These are phyloP conservation scores for Colistium nudipinnis DNA, from an alignment of 2,113 vertebrate species.

Conservation along the genomic window DNA sequence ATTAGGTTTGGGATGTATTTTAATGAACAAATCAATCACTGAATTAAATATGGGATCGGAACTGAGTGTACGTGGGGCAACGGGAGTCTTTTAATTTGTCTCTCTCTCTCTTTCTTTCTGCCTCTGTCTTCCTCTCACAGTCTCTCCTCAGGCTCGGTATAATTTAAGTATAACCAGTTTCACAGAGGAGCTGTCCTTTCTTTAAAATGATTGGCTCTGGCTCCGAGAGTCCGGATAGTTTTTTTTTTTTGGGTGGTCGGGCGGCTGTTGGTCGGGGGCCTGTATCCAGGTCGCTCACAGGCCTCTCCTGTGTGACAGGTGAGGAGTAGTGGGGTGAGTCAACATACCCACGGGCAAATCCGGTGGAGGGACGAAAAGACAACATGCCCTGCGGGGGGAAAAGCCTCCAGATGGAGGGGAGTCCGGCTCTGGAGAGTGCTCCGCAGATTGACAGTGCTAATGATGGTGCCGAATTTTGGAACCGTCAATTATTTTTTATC, in stretches of 20 bases:
- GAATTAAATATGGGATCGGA: conserved; percentile 71
- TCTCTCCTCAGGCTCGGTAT: conserved; percentile 40
- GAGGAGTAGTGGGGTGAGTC: neutral
- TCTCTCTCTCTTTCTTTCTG: neutral
- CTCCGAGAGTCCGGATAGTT: conserved; percentile 30
- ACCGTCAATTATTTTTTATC: conserved; percentile 24
- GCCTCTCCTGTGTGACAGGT: too few relatives aligned
- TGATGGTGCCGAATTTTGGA: conserved; percentile 2
- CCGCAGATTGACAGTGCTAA: conserved; percentile 33
- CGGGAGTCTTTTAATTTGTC: conserved; percentile 62
- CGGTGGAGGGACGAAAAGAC: conserved; percentile 9
- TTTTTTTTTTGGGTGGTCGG: neutral
- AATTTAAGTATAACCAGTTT: conserved; percentile 49
- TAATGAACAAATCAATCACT: conserved; percentile 80
- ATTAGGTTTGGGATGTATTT: conserved; percentile 77
- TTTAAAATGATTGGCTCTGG: conserved; percentile 49
- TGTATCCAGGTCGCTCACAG: conserved; percentile 33
- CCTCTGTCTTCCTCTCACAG: conserved; percentile 26
- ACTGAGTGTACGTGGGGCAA: conserved; percentile 46
- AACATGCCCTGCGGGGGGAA: conserved; percentile 35
- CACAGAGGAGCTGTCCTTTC: conserved; percentile 11
- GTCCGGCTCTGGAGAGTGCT: neutral
- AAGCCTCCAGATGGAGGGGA: neutral
- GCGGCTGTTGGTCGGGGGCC: neutral
- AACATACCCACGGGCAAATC: conserved; percentile 9